A percentile compares a stretch with the other conserved stretches of the same genome.
Evolutionary conservation across 2,113 vertebrate species (phyloP).

Genomic region (Ochotona princeps): DNA sequence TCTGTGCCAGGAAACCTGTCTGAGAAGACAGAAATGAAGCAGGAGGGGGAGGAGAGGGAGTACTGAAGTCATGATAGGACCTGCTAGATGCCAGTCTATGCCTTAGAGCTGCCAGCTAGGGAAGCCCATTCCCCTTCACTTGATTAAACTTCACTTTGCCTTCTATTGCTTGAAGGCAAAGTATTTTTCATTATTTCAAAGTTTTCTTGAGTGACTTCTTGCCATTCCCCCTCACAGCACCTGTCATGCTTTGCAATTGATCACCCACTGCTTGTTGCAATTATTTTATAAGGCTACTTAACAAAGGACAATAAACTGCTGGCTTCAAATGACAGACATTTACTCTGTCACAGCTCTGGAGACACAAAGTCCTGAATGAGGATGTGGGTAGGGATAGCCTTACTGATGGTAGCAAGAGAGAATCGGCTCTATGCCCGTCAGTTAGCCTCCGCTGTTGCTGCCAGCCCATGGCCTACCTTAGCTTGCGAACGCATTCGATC

Average conservation of each 20-base stretch:
- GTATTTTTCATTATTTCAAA: not conserved
- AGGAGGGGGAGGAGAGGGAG: not conserved
- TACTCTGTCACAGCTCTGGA: not conserved
- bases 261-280: not conserved
- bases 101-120: not conserved
- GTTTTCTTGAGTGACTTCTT: not conserved
- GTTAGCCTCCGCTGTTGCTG: not conserved
- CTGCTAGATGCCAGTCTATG: not conserved
- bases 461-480: not conserved
- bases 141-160: not conserved
- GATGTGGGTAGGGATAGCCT: not conserved
- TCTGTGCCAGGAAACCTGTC: not conserved
- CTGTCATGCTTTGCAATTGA: not conserved
- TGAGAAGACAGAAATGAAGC: accelerated
- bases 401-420: not conserved
- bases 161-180: not conserved
- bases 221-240: not conserved
- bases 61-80: not conserved
- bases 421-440: not conserved
- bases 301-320: not conserved
- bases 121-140: not conserved
- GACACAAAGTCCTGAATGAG: not conserved
- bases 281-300: not conserved
- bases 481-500: not conserved
- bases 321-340: not conserved